A percentile compares a stretch with the other conserved stretches of the same genome.
Conservation (phyloP, 2,797 vertebrate genomes). For the Periophthalmus magnuspinnatus region DNA sequence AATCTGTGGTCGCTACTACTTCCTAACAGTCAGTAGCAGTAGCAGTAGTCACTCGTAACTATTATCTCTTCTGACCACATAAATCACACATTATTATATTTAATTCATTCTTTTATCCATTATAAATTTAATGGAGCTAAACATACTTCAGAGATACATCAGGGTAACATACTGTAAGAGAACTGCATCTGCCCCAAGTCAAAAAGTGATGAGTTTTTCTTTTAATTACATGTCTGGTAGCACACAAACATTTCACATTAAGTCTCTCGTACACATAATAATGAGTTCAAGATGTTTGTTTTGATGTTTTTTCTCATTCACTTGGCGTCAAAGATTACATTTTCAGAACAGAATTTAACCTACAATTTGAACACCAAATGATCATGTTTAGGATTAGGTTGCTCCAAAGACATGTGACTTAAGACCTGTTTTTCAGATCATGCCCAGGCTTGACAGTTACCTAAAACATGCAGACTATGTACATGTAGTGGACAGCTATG, state of each 20-base stretch:
- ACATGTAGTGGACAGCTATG: constrained; percentile 26
- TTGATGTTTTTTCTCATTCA: constrained; percentile 17
- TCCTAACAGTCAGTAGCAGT: too few species aligned
- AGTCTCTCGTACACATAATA: constrained; percentile 41
- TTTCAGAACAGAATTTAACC: constrained; percentile 26
- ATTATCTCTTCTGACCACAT: too few species aligned
- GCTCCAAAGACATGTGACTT: constrained; percentile 7
- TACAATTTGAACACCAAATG: constrained; percentile 30
- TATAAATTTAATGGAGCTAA: background rate
- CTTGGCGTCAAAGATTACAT: constrained; percentile 18
- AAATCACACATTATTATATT: too few species aligned
- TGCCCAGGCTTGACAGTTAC: constrained; percentile 22
- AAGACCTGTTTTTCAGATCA: constrained; percentile 17
- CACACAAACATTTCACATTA: constrained; percentile 36
- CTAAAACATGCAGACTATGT: constrained; percentile 21
- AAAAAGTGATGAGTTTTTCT: background rate
- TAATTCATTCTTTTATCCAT: too few species aligned
- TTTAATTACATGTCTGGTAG: constrained; percentile 1
- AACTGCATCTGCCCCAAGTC: background rate
- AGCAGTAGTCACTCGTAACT: too few species aligned
- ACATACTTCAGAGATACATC: background rate
- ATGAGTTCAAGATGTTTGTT: constrained; percentile 29
- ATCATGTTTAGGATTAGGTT: constrained; percentile 3
- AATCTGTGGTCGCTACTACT: background rate
- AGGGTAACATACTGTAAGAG: too few species aligned